Evolutionary conservation across 2,888 invertebrate species (phyloP).

Genomic region (Gnatocerus cornutus): DNA sequence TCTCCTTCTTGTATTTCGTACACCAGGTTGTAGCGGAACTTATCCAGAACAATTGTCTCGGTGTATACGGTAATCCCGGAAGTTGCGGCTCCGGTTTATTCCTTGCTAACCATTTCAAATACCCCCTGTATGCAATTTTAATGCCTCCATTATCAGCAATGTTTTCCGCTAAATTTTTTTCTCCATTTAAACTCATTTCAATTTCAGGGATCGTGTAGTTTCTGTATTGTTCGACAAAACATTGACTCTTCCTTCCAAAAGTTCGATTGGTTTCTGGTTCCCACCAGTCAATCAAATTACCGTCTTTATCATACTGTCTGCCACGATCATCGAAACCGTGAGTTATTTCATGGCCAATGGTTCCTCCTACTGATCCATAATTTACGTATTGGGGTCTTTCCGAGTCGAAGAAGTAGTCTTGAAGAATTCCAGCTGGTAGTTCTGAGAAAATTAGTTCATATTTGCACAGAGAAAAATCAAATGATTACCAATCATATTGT

Average conservation of each 20-base stretch:
- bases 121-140: constrained; percentile 90
- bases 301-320: constrained; percentile 89
- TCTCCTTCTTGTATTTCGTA: constrained; percentile 80
- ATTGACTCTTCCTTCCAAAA: constrained; percentile 85
- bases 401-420: constrained; percentile 88
- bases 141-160: constrained; percentile 96
- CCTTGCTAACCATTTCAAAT: constrained; percentile 80
- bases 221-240: constrained; percentile 91
- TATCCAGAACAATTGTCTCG: constrained; percentile 84
- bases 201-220: constrained; percentile 86
- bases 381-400: constrained; percentile 90
- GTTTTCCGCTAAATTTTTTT: constrained; percentile 92
- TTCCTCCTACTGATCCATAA: constrained; percentile 88
- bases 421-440: constrained; percentile 88
- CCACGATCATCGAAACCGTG: constrained; percentile 89
- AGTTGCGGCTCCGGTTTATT: constrained; percentile 74
- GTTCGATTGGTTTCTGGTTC: constrained; percentile 82
- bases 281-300: constrained; percentile 93
- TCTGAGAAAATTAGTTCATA: constrained; percentile 32
- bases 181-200: constrained; percentile 86
- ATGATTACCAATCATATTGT: constrained; percentile 75
- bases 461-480: background rate
- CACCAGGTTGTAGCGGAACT: constrained; percentile 91
- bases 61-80: constrained; percentile 80
- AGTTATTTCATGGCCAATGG: constrained; percentile 90